Conservation (phyloP, 92 coral and sea anemone species). For the Umimayanthus chanpuru region DNA sequence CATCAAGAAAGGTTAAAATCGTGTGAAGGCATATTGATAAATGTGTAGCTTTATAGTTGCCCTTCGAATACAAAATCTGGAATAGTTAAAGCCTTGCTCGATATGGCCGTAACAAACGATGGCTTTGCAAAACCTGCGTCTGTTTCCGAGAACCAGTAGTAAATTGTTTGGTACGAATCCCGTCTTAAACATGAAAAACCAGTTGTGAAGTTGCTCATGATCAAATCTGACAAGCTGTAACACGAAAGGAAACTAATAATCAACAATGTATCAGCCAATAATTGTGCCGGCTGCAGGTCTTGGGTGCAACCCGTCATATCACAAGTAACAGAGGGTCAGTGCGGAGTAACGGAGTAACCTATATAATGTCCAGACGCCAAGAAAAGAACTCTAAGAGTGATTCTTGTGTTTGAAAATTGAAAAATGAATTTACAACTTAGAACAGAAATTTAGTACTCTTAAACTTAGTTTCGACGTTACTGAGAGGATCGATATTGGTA, state of each 20-base stretch:
- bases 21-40: too few species aligned
- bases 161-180: too few species aligned
- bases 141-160: too few species aligned
- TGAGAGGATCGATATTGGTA: neutral
- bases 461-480: neutral
- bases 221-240: neutral
- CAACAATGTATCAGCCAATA: neutral
- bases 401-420: neutral
- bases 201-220: neutral
- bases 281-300: neutral
- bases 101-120: too few species aligned
- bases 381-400: neutral
- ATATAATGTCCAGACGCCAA: neutral
- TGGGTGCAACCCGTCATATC: neutral
- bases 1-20: neutral
- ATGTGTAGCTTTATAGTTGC: too few species aligned
- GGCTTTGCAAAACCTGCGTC: too few species aligned
- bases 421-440: neutral
- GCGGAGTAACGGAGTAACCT: neutral
- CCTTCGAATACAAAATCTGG: too few species aligned
- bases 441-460: neutral
- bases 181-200: neutral
- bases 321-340: neutral
- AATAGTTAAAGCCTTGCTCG: too few species aligned
- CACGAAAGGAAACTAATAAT: neutral